A percentile compares a stretch with the other conserved stretches of the same genome.
These are phyloP conservation scores for Corvus moneduloides DNA, from an alignment of 2,113 vertebrate genomes.

Conservation along the genomic window DNA sequence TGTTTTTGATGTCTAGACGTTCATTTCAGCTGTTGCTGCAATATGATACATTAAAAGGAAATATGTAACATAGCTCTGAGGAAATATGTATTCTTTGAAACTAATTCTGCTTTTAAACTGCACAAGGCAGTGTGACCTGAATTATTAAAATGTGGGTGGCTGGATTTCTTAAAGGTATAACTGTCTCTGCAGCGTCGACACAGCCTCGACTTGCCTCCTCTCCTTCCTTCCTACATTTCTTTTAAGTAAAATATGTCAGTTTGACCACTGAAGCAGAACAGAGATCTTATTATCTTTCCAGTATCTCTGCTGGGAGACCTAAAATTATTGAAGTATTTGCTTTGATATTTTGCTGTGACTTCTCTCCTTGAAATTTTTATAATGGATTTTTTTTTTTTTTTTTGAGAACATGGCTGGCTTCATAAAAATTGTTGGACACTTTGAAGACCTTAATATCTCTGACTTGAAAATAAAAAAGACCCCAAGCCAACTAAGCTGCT, in stretches of 20 bases:
- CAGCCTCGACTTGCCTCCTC: slow-evolving; percentile 18
- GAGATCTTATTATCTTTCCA: slow-evolving; percentile 64
- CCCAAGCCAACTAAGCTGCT: background rate
- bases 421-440: slow-evolving; percentile 8
- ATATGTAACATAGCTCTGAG: slow-evolving; percentile 76
- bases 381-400: slow-evolving; percentile 19
- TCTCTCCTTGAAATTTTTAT: slow-evolving; percentile 61
- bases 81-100: slow-evolving; percentile 77
- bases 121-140: slow-evolving; percentile 69
- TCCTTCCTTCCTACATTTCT: slow-evolving; percentile 23
- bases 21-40: slow-evolving; percentile 77
- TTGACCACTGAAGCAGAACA: slow-evolving; percentile 62
- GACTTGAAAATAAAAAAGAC: slow-evolving; percentile 48
- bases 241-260: slow-evolving; percentile 68
- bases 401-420: slow-evolving; percentile 49
- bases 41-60: slow-evolving; percentile 77
- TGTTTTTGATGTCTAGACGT: slow-evolving; percentile 77
- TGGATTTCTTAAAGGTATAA: slow-evolving; percentile 67
- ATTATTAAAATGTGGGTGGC: slow-evolving; percentile 69
- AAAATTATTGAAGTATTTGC: slow-evolving; percentile 71
- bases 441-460: slow-evolving; percentile 56
- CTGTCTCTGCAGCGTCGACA: background rate
- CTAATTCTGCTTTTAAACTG: slow-evolving; percentile 75
- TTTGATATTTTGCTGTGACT: slow-evolving; percentile 70
- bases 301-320: slow-evolving; percentile 69